Evolutionary conservation across 2,888 invertebrate genomes (phyloP).

Genomic region (Nezara viridula): DNA sequence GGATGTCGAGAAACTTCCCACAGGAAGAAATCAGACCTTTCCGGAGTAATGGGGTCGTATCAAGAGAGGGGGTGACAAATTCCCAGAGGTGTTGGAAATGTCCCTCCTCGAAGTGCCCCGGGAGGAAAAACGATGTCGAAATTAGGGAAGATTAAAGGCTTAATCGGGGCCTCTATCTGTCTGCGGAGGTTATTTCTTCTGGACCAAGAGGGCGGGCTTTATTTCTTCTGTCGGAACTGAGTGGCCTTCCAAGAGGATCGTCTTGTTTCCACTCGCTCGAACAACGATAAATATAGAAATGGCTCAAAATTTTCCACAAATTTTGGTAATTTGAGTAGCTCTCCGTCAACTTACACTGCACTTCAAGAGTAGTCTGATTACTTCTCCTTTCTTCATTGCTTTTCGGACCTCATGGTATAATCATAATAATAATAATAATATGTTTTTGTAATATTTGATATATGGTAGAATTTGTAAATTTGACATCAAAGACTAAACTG

Average conservation of each 20-base stretch:
- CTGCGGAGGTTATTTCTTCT: not conserved
- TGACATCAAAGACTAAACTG: no score
- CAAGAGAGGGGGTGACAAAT: not conserved
- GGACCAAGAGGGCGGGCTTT: not conserved
- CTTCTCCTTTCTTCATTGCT: no score
- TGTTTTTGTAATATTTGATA: no score
- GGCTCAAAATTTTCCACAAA: not conserved
- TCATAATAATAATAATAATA: no score
- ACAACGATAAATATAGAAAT: not conserved
- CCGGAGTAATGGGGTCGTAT: not conserved
- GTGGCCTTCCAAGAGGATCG: not conserved
- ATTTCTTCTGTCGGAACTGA: not conserved
- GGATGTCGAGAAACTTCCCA: not conserved
- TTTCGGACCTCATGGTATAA: no score
- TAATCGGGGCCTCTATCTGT: constrained; percentile 27
- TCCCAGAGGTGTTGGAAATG: constrained; percentile 11
- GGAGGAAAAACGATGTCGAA: constrained; percentile 33
- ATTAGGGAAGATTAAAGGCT: constrained; percentile 36
- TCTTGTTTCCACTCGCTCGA: not conserved
- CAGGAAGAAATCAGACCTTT: constrained; percentile 18
- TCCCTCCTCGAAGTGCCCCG: not conserved
- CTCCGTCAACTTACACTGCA: no score
- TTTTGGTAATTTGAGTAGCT: no score
- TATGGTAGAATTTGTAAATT: no score
- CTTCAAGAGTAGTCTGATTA: no score